Evolutionary conservation across 2,888 invertebrate species (phyloP), one percentile per base, ranked within the genome.

Genomic region (Oscheius onirici): DNA sequence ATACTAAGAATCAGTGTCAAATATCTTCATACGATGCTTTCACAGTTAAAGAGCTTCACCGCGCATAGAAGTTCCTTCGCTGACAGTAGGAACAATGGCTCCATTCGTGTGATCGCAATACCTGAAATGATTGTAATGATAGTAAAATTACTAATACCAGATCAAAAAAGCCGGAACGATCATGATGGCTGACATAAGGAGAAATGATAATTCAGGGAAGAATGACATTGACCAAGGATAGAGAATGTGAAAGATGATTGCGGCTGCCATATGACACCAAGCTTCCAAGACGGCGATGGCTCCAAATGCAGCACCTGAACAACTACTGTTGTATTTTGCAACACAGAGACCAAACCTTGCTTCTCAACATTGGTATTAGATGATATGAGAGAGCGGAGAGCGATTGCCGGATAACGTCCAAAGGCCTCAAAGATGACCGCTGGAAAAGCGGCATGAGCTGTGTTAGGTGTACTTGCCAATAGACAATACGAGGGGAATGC

Each of bases 371-470:
- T 61, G 13, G 74, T 76, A 55, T 75, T 74, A n/a, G 72, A 49
- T 1, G 80, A 72, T 11, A 81, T 74, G 51, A 80, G 34, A 28
- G 80, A 75, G 5, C 81, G 57, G 15, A 81, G 46, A 1, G 77
- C 77, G 0, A 80, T 75, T 15, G 81, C 77, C 15, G 81, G 75
- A 26, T 80, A 81, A 28, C 77, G 72, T 0, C 75, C 73, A 55
- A 79, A 76, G 69, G 73, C 74, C 60, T 81, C 81, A 58, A 77
- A 76, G 13, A 73, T 46, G 40, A 81, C 75, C 17, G 75, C 81
- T 68, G 69, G 51, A 60, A 71, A 69, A 2, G n/a, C n/a, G n/a
- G n/a, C n/a, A n/a, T n/a, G n/a, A n/a, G n/a, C n/a, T 8, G 17
- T 20, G 8, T 26, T 26, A 13, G 2, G 1, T 13, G 26, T 3